Evolutionary conservation across 2,797 vertebrate species (phyloP), one percentile per base, ranked within the genome.

Genomic region (Loris lydekkerianus): DNA sequence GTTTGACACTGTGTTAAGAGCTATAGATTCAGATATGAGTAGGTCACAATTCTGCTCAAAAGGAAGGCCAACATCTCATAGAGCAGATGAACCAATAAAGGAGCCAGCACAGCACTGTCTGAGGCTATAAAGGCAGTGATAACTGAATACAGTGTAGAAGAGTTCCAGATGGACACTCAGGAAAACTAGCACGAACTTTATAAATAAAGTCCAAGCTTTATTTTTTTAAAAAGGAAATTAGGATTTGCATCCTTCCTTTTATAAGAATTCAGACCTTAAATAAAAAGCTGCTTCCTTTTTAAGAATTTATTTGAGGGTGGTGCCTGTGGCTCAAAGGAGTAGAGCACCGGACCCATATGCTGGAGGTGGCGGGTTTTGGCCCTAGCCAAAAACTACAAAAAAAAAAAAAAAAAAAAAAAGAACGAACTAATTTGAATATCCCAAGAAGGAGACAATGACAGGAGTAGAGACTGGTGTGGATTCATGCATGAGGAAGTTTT

Each of bases 231-330:
- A 81, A 86, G 7, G 40, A 73, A n/a, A 80, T n/a, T 91, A 46
- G 15, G 2, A 75, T 83, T 75, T 73, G 3, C n/a, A 23, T 49
- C 15, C 5, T 89, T 95, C 18, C 37, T 82, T 86, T 93, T 77
- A 69, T 40, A 96, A 93, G 63, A 85, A 91, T 81, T 91, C 37
- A 61, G 7, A 92, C 37, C 56, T 82, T 40, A 29, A 87, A 94
- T 25, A 88, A 65, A 91, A 96, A 63, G 3, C 31, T 10, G 7
- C 20, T 91, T 88, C 31, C 37, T 92, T 96, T 96, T 89, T 43
- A 61, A n/a, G 37, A 70, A 83, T 88, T 58, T 92, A 9, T 25
- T 31, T 40, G 40, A 40, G 40, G 40, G 40, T 40, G 40, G 40
- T 3, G 40, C 40, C 40, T 40, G 40, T 40, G 40, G 40, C 40